Evolutionary conservation across 1,140 invertebrate species (phyloP), one percentile per base, ranked within the genome.

Genomic region (Polypedilum vanderplanki): DNA sequence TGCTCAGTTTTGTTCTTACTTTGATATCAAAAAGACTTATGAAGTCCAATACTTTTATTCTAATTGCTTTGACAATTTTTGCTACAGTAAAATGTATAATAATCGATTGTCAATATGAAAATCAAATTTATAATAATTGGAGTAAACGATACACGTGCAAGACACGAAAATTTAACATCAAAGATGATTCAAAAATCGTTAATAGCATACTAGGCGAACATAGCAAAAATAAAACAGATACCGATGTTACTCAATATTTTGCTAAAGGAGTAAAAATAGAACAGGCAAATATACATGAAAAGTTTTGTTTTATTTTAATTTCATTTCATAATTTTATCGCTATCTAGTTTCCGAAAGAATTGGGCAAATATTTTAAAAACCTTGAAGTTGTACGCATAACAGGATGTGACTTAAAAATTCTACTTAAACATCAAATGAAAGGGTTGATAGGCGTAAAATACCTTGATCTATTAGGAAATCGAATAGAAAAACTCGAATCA

Each of bases 111-210:
- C 9, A 70, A 20, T 70, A 18, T 20, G 20, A 7, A 3, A 9
- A 70, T 22, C n/a, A 70, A 70, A 20, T 20, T 70, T 18, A 18
- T 20, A n/a, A 70, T 70, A 22, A 70, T 22, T 70, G 65, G 65
- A 18, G 20, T 70, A 18, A 18, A 10, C 17, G 65, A 20, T 70
- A 70, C 18, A 18, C 65, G 18, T 70, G 65, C 17, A 70, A 22
- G 17, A 18, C 17, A 18, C 15, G 17, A 70, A 70, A 70, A 9
- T 22, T 70, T 12, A 18, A 70, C 5, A 70, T 7, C 1, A 70
- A 70, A 12, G 20, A 20, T 18, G 65, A 70, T 10, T 8, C n/a
- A 18, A 70, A 70, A 18, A 20, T 20, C 1, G 20, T 70, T 70
- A 9, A 70, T 9, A 9, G 5, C 3, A 20, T 70, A 8, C 18